Evolutionary conservation across 2,888 invertebrate genomes (phyloP).

Genomic region (Metacarcinus magister): DNA sequence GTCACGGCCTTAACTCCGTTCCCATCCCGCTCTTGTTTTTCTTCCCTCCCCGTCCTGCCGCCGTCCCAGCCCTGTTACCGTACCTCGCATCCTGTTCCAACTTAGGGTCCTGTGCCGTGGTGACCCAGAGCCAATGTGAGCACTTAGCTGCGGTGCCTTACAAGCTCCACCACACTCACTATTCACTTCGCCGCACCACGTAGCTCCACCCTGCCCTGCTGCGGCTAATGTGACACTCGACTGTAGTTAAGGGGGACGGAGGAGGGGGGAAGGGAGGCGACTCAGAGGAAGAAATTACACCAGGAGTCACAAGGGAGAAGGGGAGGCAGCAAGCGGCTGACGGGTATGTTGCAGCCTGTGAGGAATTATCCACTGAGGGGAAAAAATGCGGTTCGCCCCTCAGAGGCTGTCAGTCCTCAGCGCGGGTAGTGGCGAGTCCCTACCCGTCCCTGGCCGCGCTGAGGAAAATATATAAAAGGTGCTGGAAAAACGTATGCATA

Average conservation of each 20-base stretch:
- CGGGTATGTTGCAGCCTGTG: conserved; percentile 23
- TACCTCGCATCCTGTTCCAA: neutral
- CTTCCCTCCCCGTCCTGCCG: neutral
- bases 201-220: neutral
- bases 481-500: conserved; percentile 22
- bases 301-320: neutral
- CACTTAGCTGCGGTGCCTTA: neutral
- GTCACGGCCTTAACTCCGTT: neutral
- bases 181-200: neutral
- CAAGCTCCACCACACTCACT: neutral
- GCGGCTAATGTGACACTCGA: conserved; percentile 42
- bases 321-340: conserved; percentile 3
- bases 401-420: conserved; percentile 26
- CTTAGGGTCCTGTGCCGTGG: neutral
- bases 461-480: neutral
- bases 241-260: neutral
- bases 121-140: neutral
- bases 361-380: neutral
- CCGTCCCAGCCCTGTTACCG: neutral
- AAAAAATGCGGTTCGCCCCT: conserved; percentile 4
- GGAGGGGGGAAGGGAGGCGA: neutral
- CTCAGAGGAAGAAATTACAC: conserved; percentile 34
- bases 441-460: neutral
- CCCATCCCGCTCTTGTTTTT: neutral
- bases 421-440: neutral